These are phyloP conservation scores for Phenganax marumi DNA, from an alignment of 92 coral and sea anemone species.

Conservation along the genomic window DNA sequence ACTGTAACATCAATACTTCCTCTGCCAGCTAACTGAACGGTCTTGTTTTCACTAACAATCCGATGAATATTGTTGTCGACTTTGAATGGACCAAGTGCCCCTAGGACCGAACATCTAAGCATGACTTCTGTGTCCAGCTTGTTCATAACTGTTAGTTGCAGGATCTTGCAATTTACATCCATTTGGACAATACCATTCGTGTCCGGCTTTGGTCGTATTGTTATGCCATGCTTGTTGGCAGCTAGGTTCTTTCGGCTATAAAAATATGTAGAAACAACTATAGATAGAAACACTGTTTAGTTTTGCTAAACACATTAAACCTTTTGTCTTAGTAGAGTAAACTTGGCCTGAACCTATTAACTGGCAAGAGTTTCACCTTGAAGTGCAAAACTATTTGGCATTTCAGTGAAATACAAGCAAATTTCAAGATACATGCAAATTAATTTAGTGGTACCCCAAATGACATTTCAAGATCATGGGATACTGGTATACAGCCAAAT, in stretches of 20 bases:
- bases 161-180: conserved; percentile 2
- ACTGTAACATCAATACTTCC: conserved; percentile 8
- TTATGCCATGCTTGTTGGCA: neutral
- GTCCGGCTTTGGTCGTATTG: conserved; percentile 2
- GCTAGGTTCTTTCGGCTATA: neutral
- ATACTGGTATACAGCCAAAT: too few species aligned
- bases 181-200: conserved; percentile 15
- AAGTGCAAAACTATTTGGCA: too few species aligned
- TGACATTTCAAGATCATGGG: too few species aligned
- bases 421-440: too few species aligned
- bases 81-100: neutral
- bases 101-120: conserved; percentile 14
- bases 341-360: too few species aligned
- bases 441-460: too few species aligned
- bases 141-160: conserved; percentile 23
- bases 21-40: neutral
- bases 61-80: conserved; percentile 8
- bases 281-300: neutral
- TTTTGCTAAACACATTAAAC: neutral
- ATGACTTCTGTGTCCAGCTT: neutral
- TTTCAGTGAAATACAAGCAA: too few species aligned
- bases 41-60: conserved; percentile 12
- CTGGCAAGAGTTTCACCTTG: too few species aligned
- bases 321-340: too few species aligned
- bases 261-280: neutral